phyloP scores from a whole-genome alignment of 2,113 vertebrate genomes.

The Etia nguti region DNA sequence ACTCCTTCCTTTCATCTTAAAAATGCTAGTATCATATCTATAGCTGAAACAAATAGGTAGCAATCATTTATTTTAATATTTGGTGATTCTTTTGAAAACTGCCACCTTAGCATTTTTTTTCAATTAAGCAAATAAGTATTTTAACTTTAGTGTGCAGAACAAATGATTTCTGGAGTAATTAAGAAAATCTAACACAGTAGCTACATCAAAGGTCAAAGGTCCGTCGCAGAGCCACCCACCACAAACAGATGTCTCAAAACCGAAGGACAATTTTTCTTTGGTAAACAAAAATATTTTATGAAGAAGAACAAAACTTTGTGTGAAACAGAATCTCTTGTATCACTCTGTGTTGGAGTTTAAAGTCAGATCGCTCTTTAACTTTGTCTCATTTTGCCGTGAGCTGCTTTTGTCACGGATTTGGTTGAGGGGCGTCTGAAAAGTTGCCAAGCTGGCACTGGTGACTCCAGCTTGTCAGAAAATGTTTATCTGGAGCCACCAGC shows the following conservation, averaged over 20 bases:
- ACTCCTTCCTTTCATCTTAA: not conserved
- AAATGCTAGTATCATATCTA: not conserved
- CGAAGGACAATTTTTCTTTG: not conserved
- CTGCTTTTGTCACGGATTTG: not conserved
- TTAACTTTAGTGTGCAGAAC: not conserved
- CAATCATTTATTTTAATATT: not conserved
- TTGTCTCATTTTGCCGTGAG: not conserved
- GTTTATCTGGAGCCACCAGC: conserved; percentile 1
- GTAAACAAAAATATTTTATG: fast-evolving
- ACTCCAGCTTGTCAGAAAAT: not conserved
- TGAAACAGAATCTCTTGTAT: not conserved
- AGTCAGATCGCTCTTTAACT: not conserved
- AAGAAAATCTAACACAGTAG: not conserved
- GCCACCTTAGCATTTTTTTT: not conserved
- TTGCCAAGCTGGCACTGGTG: not conserved
- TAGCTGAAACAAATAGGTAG: not conserved
- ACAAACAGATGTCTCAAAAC: not conserved
- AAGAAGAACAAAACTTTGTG: not conserved
- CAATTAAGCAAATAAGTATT: not conserved
- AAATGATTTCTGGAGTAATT: not conserved
- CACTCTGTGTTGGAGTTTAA: not conserved
- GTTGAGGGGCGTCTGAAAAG: not conserved
- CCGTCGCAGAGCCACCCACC: fast-evolving
- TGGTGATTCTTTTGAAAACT: not conserved
- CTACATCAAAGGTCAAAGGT: not conserved